Conservation (phyloP, 2,113 vertebrate species). For the Ceyx melanurus region DNA sequence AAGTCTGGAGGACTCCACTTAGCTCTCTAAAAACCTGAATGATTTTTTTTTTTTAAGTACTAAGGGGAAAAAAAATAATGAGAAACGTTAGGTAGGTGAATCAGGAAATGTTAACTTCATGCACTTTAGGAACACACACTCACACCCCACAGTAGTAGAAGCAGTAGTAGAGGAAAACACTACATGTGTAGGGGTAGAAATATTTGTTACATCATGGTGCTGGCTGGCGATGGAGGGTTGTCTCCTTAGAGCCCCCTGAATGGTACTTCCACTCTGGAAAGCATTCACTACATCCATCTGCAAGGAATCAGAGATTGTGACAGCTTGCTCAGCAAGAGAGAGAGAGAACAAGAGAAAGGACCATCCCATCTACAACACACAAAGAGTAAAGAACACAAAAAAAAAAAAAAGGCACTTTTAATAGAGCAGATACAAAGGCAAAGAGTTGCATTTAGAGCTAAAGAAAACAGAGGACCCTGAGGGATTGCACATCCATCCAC, state of each 20-base stretch:
- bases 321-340: conserved; percentile 93
- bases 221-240: conserved; percentile 99
- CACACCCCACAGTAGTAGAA: conserved; percentile 99
- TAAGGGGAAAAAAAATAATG: conserved; percentile 84
- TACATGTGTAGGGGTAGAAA: conserved; percentile 99
- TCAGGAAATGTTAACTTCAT: conserved; percentile 98
- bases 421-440: conserved; percentile 75
- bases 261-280: conserved; percentile 99
- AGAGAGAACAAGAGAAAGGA: conserved; percentile 87
- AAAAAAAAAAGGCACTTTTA: conserved; percentile 77
- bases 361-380: conserved; percentile 84
- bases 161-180: conserved; percentile 99
- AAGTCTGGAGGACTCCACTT: conserved; percentile 81
- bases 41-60: conserved; percentile 84
- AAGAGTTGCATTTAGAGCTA: conserved; percentile 75
- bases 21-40: conserved; percentile 91
- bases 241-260: conserved; percentile 99
- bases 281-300: conserved; percentile 99
- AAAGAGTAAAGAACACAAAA: conserved; percentile 71
- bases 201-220: conserved; percentile 99
- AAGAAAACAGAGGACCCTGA: conserved; percentile 65
- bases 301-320: conserved; percentile 99
- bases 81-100: conserved; percentile 87
- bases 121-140: conserved; percentile 99
- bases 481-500: conserved; percentile 61